Conservation (phyloP, 2,797 vertebrate species). For the Enteromius fasciolatus region DNA sequence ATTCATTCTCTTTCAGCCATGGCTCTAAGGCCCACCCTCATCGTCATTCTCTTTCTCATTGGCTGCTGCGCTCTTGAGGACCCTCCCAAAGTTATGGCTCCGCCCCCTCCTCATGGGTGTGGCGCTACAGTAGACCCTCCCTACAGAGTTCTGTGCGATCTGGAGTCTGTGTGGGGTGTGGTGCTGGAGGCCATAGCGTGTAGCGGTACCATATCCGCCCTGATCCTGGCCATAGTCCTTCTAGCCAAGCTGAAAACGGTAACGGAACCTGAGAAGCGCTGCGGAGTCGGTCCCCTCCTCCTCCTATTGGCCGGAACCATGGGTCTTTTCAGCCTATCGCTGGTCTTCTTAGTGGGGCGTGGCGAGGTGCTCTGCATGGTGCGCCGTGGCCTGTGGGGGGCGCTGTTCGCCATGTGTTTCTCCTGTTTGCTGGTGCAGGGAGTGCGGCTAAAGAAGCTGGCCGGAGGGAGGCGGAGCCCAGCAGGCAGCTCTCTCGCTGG, state of each 20-base stretch:
- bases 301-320: conserved; percentile 90
- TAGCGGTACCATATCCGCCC: conserved; percentile 83
- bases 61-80: conserved; percentile 82
- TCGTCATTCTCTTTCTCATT: conserved; percentile 84
- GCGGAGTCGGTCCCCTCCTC: conserved; percentile 87
- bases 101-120: conserved; percentile 86
- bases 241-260: conserved; percentile 86
- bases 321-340: conserved; percentile 88
- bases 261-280: conserved; percentile 87
- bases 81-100: not conserved
- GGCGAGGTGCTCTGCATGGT: conserved; percentile 87
- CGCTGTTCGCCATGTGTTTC: conserved; percentile 93
- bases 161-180: conserved; percentile 95
- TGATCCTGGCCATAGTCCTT: conserved; percentile 86
- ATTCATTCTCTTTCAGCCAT: conserved; percentile 64
- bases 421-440: conserved; percentile 92
- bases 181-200: conserved; percentile 92
- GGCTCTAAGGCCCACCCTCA: conserved; percentile 70
- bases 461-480: conserved; percentile 82
- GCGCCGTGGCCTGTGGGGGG: conserved; percentile 92
- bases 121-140: conserved; percentile 85
- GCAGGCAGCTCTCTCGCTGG: conserved; percentile 78
- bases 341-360: conserved; percentile 92
- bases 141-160: conserved; percentile 91
- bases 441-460: conserved; percentile 85